These are phyloP conservation scores for Psilanteris sp. DNA, from an alignment of 1,140 invertebrate species.

Conservation along the genomic window DNA sequence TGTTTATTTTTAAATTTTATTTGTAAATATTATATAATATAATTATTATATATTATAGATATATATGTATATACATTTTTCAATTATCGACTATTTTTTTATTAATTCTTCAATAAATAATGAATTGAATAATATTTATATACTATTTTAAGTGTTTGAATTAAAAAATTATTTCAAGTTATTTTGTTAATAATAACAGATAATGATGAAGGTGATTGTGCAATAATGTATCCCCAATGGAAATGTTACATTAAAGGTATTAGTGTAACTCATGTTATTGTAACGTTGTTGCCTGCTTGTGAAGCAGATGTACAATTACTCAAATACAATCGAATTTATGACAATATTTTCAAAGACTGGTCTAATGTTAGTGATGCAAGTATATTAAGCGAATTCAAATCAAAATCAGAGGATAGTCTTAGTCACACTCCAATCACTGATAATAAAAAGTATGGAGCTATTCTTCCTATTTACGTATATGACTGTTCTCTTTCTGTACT, in stretches of 20 bases:
- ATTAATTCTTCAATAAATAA: no score
- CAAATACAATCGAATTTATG: slow-evolving; percentile 64
- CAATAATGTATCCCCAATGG: slow-evolving; percentile 78
- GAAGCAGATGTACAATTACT: slow-evolving; percentile 81
- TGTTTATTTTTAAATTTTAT: no score
- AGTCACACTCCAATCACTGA: slow-evolving; percentile 11
- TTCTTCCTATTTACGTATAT: slow-evolving; percentile 86
- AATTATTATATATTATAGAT: no score
- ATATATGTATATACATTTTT: no score
- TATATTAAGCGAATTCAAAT: slow-evolving; percentile 33
- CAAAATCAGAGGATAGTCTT: slow-evolving; percentile 10
- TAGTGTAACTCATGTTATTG: slow-evolving; percentile 82
- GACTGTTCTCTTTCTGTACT: slow-evolving; percentile 84
- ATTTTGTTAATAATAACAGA: slow-evolving; percentile 44
- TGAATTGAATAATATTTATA: no score
- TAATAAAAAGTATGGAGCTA: slow-evolving; percentile 68
- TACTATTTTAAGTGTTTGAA: no score
- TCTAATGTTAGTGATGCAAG: slow-evolving; percentile 40
- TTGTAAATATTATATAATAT: no score
- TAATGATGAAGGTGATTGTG: slow-evolving; percentile 23
- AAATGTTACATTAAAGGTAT: slow-evolving; percentile 86
- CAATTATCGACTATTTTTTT: no score
- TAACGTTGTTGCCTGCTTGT: slow-evolving; percentile 86
- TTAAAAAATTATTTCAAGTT: no score
- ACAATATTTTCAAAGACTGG: slow-evolving; percentile 39